Base-by-base conservation (phyloP, 2,888 invertebrate species). In the Caenorhabditis macrosperma region DNA sequence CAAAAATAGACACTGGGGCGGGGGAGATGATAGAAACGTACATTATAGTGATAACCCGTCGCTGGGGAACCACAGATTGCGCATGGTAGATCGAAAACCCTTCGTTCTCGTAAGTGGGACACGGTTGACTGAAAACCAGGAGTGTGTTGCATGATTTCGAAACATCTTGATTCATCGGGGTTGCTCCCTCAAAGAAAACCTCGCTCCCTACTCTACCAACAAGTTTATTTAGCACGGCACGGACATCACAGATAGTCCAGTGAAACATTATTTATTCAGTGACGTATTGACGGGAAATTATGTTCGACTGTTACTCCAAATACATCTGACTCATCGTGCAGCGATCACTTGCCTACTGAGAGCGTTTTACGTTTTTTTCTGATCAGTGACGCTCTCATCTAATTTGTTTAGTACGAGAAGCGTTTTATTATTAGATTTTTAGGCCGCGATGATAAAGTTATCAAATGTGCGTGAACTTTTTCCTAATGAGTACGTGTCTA, bases 21-120 rank as follows among this genome's bases (percentile, higher is more conserved):
- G 30, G 33, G n/a, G 20, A 41, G 17, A 28, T n/a, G n/a, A n/a
- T n/a, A n/a, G n/a, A n/a, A 4, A 64, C 78, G 10, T n/a, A 85
- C 85, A 59, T 80, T 83, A 54, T 85, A 85, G 64, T 85, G 85
- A 50, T 85, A 84, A 10, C 85, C 85, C 17, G 85, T 82, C 0
- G 85, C 84, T 0, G 46, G 46, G 6, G 68, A 78, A 33, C 55
- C 57, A 61, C 85, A 85, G 30, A 85, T 77, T 20, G 78, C 81
- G 59, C 85, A 85, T 33, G 81, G 78, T 46, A 78, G 60, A 66
- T 82, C 77, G 28, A 84, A 84, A 52, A 64, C 44, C 46, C 81
- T 63, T 17, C 67, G 41, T 59, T 75, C 79, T 59, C 46, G 74
- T 24, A 22, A 20, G 54, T 59, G 60, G 17, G 64, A 66, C 71